phyloP scores from a whole-genome alignment of 1,140 invertebrate genomes.

The Megalopta genalis region DNA sequence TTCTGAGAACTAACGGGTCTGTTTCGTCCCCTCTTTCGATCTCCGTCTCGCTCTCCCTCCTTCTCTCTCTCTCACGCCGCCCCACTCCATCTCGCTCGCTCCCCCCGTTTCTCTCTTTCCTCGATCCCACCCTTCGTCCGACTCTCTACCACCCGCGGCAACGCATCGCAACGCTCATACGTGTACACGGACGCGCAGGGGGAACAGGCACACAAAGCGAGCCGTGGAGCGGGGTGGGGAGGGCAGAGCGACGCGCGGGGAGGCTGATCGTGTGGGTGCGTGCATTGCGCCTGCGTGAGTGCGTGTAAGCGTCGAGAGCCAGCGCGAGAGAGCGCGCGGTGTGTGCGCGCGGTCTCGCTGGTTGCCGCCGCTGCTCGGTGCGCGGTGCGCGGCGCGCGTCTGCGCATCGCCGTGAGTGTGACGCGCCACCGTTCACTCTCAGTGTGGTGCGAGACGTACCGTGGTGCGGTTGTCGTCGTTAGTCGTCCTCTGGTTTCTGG shows the following conservation, averaged over 20 bases:
- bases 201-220: background rate
- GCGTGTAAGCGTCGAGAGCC: conserved; percentile 40
- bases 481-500: background rate
- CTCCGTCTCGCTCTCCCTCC: background rate
- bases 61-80: background rate
- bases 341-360: background rate
- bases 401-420: conserved; percentile 65
- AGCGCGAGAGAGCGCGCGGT: background rate
- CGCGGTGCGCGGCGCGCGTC: conserved; percentile 59
- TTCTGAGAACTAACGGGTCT: conserved; percentile 79
- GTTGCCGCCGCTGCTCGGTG: conserved; percentile 42
- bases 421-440: conserved; percentile 71
- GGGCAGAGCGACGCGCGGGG: no score
- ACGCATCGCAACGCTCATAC: conserved; percentile 59
- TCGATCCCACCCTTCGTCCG: background rate
- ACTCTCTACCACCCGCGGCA: conserved; percentile 49
- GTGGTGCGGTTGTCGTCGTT: conserved; percentile 46
- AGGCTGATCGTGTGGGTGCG: conserved; percentile 16
- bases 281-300: conserved; percentile 54
- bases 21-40: conserved; percentile 67
- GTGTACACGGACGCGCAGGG: background rate
- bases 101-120: background rate
- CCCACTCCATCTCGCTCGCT: background rate
- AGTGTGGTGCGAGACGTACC: conserved; percentile 71
- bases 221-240: background rate